Percentiles rank a stretch among this genome's conserved stretches.
Evolutionary conservation across 2,797 vertebrate genomes (phyloP).

Genomic region (Platyrinchus mystaceus): DNA sequence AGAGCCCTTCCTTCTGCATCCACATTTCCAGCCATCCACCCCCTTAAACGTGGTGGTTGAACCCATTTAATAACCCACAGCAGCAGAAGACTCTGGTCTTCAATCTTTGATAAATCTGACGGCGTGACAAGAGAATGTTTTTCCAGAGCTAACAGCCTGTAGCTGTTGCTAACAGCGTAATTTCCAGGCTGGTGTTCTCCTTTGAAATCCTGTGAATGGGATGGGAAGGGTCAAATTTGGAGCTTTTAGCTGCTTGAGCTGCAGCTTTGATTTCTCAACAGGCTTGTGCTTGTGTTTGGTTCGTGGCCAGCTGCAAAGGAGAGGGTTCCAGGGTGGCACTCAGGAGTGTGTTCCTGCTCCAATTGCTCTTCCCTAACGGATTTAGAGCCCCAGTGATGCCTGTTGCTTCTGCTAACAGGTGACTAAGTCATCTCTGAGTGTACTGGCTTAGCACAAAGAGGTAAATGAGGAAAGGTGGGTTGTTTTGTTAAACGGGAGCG

Average conservation of each 20-base stretch:
- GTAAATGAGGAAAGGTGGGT: slow-evolving; percentile 34
- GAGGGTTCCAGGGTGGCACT: not conserved
- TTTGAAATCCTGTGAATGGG: not conserved
- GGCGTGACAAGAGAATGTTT: accelerated
- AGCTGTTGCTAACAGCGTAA: not conserved
- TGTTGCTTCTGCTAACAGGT: slow-evolving; percentile 14
- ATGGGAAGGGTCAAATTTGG: not conserved
- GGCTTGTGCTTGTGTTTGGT: not conserved
- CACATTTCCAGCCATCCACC: not conserved
- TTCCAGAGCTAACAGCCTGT: not conserved
- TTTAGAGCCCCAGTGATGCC: not conserved
- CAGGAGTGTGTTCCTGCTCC: not conserved
- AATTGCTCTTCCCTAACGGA: not conserved
- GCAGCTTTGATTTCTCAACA: not conserved
- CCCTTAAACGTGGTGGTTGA: accelerated
- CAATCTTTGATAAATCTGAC: accelerated
- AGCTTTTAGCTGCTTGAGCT: slow-evolving; percentile 17
- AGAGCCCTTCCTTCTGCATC: not conserved
- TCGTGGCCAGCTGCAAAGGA: not conserved
- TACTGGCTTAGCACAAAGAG: not conserved
- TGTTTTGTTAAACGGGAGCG: not conserved
- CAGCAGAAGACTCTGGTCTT: not conserved
- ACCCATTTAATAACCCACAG: not conserved
- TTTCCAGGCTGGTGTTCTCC: not conserved
- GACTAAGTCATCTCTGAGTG: slow-evolving; percentile 20